These are phyloP conservation scores for Drosophila cardini DNA, from an alignment of 1,140 invertebrate genomes.

Conservation along the genomic window DNA sequence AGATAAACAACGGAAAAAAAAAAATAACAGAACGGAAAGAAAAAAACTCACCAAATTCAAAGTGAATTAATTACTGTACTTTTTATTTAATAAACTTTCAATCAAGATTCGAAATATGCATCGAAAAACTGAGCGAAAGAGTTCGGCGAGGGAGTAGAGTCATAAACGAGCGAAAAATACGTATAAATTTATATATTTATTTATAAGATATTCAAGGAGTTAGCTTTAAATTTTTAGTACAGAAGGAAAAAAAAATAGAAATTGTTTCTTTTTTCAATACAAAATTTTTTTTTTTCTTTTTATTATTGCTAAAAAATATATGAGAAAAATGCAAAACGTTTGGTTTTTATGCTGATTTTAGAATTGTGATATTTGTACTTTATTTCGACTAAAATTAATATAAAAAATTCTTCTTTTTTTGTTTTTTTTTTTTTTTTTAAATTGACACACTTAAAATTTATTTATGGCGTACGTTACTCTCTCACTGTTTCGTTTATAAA, in stretches of 20 bases:
- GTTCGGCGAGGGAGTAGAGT: constrained; percentile 77
- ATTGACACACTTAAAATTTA: constrained; percentile 66
- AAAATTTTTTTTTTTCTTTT: constrained; percentile 47
- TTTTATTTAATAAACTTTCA: constrained; percentile 75
- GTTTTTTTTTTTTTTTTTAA: constrained; percentile 1
- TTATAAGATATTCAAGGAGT: constrained; percentile 61
- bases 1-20: constrained; percentile 48
- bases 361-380: constrained; percentile 57
- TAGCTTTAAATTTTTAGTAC: constrained; percentile 58
- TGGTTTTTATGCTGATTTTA: constrained; percentile 65
- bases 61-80: constrained; percentile 64
- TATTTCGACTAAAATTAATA: constrained; percentile 59
- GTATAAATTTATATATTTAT: constrained; percentile 52
- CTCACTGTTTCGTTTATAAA: constrained; percentile 13
- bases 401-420: constrained; percentile 28
- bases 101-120: constrained; percentile 67
- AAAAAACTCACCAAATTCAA: constrained; percentile 81
- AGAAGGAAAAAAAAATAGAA: constrained; percentile 32
- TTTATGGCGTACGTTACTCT: constrained; percentile 69
- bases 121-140: constrained; percentile 80
- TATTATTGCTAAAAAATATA: constrained; percentile 53
- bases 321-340: constrained; percentile 73
- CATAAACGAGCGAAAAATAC: constrained; percentile 76
- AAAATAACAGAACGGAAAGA: constrained; percentile 34
- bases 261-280: constrained; percentile 47